Evolutionary conservation across 2,797 vertebrate genomes (phyloP), one percentile per base, ranked within the genome.

Genomic region (Phalanger gymnotis): DNA sequence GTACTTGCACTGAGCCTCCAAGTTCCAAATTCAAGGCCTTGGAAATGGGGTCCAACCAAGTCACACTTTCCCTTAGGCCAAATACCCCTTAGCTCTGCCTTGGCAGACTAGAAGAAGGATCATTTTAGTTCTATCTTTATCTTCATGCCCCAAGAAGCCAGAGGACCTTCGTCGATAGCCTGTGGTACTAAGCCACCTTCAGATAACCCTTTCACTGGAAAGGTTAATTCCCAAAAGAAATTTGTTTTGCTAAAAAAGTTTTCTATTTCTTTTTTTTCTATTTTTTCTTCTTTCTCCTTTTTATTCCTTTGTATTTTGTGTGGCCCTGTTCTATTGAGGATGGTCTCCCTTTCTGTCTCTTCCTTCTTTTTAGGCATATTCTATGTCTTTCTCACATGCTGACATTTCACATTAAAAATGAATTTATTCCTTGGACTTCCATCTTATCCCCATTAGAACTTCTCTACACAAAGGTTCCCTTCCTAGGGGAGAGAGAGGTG

Each of bases 141-240:
- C 61, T 89, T 87, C 47, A 91, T 56, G 56, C 90, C 7, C 30
- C 54, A 7, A 10, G 55, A 40, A 3, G 54, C n/a, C 34, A 90
- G 91, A 56, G 73, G 47, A 31, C 92, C 54, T 53, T 2, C 51
- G 11, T 90, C 34, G 47, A 30, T 13, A 14, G 47, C 91, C 51
- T 55, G 57, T 53, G 89, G 58, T 87, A 58, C 34, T 54, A 54
- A 30, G 6, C 12, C 30, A 47, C 91, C 91, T 53, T 87, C 56
- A 89, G 19, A 90, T 95, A 92, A 94, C 93, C 94, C 93, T 30
- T 92, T 94, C 55, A 61, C 56, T 92, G 47, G 34, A 58, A 87
- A 87, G 57, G 92, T 51, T 87, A 87, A 87, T 51, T 87, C 40
- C 22, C 73, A n/a, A 51, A 87, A 51, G 73, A 66, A 73, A 87